phyloP scores from a whole-genome alignment of 2,888 invertebrate species.

The Anoplius nigerrimus region DNA sequence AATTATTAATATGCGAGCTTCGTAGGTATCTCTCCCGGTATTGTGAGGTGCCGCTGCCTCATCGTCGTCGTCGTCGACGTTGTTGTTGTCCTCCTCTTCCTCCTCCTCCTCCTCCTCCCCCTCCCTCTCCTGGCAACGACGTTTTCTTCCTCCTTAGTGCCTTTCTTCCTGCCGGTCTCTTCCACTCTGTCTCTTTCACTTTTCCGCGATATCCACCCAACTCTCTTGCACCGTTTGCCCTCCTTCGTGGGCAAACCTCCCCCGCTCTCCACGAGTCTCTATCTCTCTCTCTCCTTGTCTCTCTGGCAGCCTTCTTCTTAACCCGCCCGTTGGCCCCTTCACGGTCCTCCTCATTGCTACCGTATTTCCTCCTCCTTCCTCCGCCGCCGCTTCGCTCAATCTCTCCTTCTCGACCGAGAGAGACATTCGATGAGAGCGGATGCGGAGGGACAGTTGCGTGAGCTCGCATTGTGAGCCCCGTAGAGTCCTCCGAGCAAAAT shows the following conservation, averaged over 20 bases:
- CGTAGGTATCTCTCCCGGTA: slow-evolving; percentile 55
- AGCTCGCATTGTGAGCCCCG: slow-evolving; percentile 61
- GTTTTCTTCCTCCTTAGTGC: neutral
- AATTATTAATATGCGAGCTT: slow-evolving; percentile 72
- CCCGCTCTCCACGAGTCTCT: neutral
- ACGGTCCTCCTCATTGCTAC: slow-evolving; percentile 17
- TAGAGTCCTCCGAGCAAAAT: slow-evolving; percentile 52
- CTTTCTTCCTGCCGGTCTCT: slow-evolving; percentile 9
- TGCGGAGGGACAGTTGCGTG: slow-evolving; percentile 74
- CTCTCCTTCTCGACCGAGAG: slow-evolving; percentile 26
- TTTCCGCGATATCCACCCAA: neutral
- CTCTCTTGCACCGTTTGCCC: neutral
- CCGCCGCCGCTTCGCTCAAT: slow-evolving; percentile 12
- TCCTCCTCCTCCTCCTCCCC: slow-evolving; percentile 25
- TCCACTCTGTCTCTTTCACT: slow-evolving; percentile 17
- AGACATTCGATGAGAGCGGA: slow-evolving; percentile 74
- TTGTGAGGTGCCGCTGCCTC: slow-evolving; percentile 60
- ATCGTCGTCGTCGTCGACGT: too few species aligned
- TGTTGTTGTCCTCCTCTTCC: slow-evolving; percentile 12
- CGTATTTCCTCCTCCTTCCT: slow-evolving; percentile 15
- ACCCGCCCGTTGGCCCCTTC: neutral
- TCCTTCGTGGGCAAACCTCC: slow-evolving; percentile 3
- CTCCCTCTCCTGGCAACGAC: slow-evolving; percentile 2
- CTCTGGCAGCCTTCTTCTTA: neutral
- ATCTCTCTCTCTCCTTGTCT: neutral